Percentiles rank a stretch among this genome's conserved stretches.
These are phyloP conservation scores for Parazoanthus darwini DNA, from an alignment of 92 coral and sea anemone species.

Conservation along the genomic window DNA sequence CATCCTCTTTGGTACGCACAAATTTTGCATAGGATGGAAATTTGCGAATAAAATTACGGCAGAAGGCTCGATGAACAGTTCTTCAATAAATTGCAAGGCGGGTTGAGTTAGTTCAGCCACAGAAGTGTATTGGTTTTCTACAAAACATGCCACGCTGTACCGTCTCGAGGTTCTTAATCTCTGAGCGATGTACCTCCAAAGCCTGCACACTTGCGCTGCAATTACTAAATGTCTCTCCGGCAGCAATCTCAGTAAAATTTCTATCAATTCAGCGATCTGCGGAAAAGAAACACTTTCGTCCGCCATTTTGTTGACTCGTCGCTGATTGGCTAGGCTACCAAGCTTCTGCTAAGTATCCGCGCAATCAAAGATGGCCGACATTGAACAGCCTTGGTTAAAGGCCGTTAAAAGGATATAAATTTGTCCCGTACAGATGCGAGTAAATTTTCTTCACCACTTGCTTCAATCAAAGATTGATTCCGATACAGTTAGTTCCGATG, in stretches of 20 bases:
- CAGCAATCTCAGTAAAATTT: constrained; percentile 43
- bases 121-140: background rate
- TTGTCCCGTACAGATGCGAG: constrained; percentile 51
- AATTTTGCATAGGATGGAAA: constrained; percentile 36
- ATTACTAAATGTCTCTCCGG: constrained; percentile 64
- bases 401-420: background rate
- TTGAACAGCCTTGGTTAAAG: background rate
- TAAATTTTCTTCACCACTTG: constrained; percentile 74
- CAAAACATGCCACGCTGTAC: constrained; percentile 40
- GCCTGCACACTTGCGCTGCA: constrained; percentile 70
- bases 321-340: background rate
- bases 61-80: constrained; percentile 44
- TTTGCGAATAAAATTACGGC: constrained; percentile 55
- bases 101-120: constrained; percentile 27
- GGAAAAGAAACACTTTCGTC: background rate
- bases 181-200: constrained; percentile 68
- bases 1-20: constrained; percentile 28
- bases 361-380: constrained; percentile 57
- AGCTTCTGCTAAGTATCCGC: constrained; percentile 26
- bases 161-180: constrained; percentile 66
- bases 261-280: background rate
- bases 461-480: constrained; percentile 74
- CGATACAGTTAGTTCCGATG: constrained; percentile 84
- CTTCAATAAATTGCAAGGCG: background rate
- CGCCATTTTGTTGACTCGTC: constrained; percentile 13